Conservation (phyloP, 2,888 invertebrate species). For the Brenthis daphne region DNA sequence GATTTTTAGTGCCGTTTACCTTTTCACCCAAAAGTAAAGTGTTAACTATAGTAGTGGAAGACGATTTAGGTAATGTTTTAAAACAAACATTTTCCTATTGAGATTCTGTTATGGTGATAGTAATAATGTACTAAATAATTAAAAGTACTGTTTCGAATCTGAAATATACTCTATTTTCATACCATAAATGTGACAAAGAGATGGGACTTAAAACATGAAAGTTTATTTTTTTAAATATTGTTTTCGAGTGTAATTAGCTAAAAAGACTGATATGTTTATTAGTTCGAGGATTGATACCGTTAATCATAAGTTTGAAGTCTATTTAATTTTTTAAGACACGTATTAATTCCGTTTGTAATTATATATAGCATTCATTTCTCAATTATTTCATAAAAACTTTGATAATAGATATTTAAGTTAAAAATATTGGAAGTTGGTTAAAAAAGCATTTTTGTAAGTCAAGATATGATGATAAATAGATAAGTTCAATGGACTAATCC, state of each 20-base stretch:
- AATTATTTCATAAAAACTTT: too few relatives aligned
- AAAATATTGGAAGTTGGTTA: too few relatives aligned
- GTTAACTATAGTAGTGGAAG: constrained; percentile 85
- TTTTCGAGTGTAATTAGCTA: constrained; percentile 10
- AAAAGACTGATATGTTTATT: constrained; percentile 22
- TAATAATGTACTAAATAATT: constrained; percentile 8
- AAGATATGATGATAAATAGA: too few relatives aligned
- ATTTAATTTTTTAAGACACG: not conserved
- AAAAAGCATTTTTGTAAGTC: too few relatives aligned
- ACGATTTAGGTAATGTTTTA: constrained; percentile 85
- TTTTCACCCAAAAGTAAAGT: constrained; percentile 74
- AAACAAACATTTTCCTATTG: constrained; percentile 84
- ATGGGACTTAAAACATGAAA: not conserved
- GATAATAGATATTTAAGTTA: too few relatives aligned
- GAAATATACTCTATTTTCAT: constrained; percentile 25
- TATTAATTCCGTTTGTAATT: too few relatives aligned
- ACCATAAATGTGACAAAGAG: constrained; percentile 14
- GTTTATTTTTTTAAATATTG: constrained; percentile 13
- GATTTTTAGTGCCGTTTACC: constrained; percentile 81
- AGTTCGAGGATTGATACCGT: not conserved
- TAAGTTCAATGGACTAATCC: too few relatives aligned
- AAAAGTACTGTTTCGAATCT: constrained; percentile 8
- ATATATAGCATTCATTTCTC: too few relatives aligned
- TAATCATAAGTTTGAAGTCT: not conserved
- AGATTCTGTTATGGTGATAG: constrained; percentile 53